Conservation (phyloP, 2,888 invertebrate genomes). For the Xanthia togata region DNA sequence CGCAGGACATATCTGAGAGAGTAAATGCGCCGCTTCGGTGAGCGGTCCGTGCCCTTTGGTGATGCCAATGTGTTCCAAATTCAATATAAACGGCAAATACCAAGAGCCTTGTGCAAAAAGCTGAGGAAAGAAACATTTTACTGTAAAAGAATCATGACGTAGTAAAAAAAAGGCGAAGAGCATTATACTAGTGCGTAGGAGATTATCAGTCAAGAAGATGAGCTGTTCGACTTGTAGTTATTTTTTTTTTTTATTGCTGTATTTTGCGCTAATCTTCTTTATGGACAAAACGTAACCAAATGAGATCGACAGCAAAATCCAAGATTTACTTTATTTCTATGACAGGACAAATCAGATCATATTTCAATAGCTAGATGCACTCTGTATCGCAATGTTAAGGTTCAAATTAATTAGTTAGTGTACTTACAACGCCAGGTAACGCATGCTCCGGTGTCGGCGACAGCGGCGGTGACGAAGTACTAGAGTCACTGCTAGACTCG, state of each 20-base stretch:
- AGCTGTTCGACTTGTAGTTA: not conserved
- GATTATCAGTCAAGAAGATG: not conserved
- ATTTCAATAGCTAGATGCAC: not conserved
- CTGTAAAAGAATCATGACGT: not conserved
- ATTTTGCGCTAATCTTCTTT: not conserved
- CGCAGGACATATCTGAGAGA: conserved; percentile 95
- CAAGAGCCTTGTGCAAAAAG: conserved; percentile 95
- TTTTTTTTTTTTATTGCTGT: not conserved
- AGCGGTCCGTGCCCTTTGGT: conserved; percentile 94
- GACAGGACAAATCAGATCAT: not conserved
- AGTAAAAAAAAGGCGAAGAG: not conserved
- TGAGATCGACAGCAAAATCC: not conserved
- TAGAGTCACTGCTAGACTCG: conserved; percentile 98
- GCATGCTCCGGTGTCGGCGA: conserved; percentile 97
- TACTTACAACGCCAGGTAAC: conserved; percentile 96
- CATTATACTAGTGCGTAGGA: not conserved
- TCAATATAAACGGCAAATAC: conserved; percentile 95
- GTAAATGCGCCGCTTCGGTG: conserved; percentile 95
- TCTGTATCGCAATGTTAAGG: not conserved
- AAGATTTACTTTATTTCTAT: not conserved
- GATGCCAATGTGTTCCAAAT: conserved; percentile 97
- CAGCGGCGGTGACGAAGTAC: conserved; percentile 97
- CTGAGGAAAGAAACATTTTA: conserved; percentile 80
- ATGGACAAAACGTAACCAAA: not conserved
- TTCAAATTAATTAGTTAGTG: not conserved